Conservation (phyloP, 1,140 invertebrate genomes). For the Saccostrea cuccullata region DNA sequence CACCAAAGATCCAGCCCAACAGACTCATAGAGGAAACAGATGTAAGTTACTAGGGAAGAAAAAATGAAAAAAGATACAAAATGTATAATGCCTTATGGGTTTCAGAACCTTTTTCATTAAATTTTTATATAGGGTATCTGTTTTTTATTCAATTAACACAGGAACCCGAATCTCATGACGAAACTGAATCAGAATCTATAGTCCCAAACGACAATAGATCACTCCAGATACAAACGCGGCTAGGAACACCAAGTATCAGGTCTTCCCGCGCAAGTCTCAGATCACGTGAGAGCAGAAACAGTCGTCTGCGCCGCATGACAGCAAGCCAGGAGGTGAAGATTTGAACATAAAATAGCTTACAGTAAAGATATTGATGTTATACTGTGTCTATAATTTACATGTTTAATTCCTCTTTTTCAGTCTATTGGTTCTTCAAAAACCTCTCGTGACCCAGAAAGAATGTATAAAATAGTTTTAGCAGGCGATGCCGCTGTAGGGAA, state of each 20-base stretch:
- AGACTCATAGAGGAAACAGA: slow-evolving; percentile 20
- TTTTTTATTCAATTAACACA: slow-evolving; percentile 2
- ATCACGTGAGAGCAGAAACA: slow-evolving; percentile 19
- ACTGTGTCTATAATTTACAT: background rate
- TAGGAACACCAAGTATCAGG: background rate
- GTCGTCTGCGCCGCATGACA: slow-evolving; percentile 32
- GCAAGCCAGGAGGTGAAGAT: slow-evolving; percentile 32
- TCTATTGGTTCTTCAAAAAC: slow-evolving; percentile 19
- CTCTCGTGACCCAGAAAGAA: slow-evolving; percentile 80
- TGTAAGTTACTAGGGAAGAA: background rate
- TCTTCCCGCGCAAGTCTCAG: slow-evolving; percentile 37
- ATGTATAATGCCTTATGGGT: too few species aligned
- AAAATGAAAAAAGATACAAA: too few species aligned
- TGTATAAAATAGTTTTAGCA: slow-evolving; percentile 84
- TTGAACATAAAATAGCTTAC: background rate
- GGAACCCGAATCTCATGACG: slow-evolving; percentile 67
- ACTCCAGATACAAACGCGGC: background rate
- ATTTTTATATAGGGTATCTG: too few species aligned
- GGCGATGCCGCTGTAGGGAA: slow-evolving; percentile 86
- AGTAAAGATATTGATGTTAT: background rate
- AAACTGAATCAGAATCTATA: slow-evolving; percentile 60
- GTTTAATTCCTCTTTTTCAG: slow-evolving; percentile 11
- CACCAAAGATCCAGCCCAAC: background rate
- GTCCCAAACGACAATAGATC: background rate
- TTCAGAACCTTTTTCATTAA: too few species aligned